A percentile compares a stretch with the other conserved stretches of the same genome.
phyloP scores from a whole-genome alignment of 2,113 vertebrate genomes.

The Brachypodius melanocephalos region DNA sequence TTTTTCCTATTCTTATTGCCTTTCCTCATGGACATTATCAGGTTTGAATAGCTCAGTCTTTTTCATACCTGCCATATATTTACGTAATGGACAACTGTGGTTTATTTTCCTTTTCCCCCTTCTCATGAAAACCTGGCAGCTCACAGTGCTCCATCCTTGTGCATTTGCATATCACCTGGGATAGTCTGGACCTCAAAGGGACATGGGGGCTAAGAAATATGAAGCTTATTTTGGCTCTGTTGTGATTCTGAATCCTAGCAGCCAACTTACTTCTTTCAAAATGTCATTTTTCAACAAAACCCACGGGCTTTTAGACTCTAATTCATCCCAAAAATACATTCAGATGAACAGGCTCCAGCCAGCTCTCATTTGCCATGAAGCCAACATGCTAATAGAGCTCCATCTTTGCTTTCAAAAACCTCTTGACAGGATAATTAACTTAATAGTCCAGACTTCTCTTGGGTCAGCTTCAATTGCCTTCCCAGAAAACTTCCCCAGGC shows the following conservation, averaged over 20 bases:
- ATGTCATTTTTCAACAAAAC: constrained; percentile 38
- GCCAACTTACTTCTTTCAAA: constrained; percentile 34
- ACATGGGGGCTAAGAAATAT: constrained; percentile 15
- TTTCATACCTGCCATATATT: neutral
- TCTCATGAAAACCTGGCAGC: neutral
- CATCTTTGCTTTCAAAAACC: constrained; percentile 31
- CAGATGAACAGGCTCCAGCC: constrained; percentile 38
- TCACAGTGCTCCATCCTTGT: neutral
- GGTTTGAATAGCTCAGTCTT: neutral
- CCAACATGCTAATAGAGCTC: constrained; percentile 21
- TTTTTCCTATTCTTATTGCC: neutral
- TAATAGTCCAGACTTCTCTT: constrained; percentile 26
- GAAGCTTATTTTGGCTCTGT: constrained; percentile 40
- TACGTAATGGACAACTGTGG: neutral
- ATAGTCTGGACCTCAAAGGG: neutral
- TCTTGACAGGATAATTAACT: constrained; percentile 36
- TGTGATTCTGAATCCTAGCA: neutral
- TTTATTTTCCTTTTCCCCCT: neutral
- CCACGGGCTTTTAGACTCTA: constrained; percentile 11
- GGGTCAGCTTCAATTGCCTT: neutral
- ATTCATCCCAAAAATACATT: constrained; percentile 39
- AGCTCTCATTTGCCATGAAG: constrained; percentile 27
- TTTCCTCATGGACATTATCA: neutral
- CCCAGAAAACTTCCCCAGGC: neutral
- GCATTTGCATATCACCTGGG: neutral